phyloP scores from a whole-genome alignment of 1,140 invertebrate genomes.

The Acromyrmex charruanus region DNA sequence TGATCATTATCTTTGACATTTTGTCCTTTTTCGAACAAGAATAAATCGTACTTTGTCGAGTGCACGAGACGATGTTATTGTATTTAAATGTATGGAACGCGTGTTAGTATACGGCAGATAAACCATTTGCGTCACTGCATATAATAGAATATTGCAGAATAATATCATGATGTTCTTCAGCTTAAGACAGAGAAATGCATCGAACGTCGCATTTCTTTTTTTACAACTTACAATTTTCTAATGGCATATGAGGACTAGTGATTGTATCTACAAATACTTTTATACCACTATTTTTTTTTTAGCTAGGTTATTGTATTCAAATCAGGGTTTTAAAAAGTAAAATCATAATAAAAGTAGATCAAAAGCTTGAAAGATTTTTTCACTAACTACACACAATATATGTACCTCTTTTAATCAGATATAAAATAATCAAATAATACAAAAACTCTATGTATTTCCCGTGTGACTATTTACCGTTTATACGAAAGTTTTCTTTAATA shows the following conservation, averaged over 20 bases:
- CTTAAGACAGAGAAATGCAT: slow-evolving; percentile 9
- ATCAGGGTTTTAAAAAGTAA: not conserved
- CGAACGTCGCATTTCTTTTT: not conserved
- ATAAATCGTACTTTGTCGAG: slow-evolving; percentile 37
- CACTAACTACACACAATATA: not conserved
- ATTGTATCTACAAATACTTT: not conserved
- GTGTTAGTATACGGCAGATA: slow-evolving; percentile 35
- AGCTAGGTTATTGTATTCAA: not conserved
- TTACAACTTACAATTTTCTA: slow-evolving; percentile 18
- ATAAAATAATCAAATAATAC: not conserved
- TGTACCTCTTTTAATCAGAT: not conserved
- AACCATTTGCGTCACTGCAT: slow-evolving; percentile 21
- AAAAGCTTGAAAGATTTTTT: slow-evolving; percentile 44
- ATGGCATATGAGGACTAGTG: not conserved
- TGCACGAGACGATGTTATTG: slow-evolving; percentile 27
- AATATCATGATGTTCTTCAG: slow-evolving; percentile 33
- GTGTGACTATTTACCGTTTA: not conserved
- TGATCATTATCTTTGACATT: slow-evolving; percentile 13
- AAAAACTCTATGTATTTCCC: not conserved
- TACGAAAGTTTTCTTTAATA: not conserved
- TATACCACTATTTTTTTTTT: not conserved
- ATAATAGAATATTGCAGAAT: slow-evolving; percentile 20
- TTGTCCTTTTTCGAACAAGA: not conserved
- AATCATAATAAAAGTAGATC: slow-evolving; percentile 1
- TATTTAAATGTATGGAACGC: slow-evolving; percentile 36